Percentiles rank a stretch among this genome's conserved stretches.
Evolutionary conservation across 2,113 vertebrate genomes (phyloP).

Genomic region (Isurus oxyrinchus): DNA sequence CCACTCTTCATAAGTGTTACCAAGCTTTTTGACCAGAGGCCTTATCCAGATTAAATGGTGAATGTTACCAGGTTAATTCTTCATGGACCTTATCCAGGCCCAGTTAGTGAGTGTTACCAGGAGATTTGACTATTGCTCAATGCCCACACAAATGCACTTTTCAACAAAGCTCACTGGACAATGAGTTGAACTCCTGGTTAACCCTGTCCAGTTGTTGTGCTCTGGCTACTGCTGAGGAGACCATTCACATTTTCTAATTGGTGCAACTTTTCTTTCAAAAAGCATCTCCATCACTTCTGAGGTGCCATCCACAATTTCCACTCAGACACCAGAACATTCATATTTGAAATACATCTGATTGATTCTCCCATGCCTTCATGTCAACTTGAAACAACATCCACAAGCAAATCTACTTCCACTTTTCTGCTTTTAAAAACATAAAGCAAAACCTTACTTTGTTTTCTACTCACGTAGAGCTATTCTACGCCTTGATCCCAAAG

Average conservation of each 20-base stretch:
- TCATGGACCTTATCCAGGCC: neutral
- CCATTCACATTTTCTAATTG: neutral
- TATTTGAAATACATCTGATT: neutral
- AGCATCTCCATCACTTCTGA: neutral
- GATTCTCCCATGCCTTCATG: neutral
- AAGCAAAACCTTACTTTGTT: neutral
- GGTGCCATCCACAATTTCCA: neutral
- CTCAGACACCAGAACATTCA: neutral
- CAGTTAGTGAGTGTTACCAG: neutral
- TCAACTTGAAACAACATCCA: neutral
- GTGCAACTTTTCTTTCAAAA: neutral
- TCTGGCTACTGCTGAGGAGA: neutral
- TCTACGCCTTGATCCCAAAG: neutral
- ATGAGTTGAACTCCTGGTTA: neutral
- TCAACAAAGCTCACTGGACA: neutral
- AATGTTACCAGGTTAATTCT: neutral
- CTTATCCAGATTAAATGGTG: neutral
- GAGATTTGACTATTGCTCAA: neutral
- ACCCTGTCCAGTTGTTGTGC: too few relatives aligned
- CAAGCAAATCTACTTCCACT: neutral
- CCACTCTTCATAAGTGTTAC: neutral
- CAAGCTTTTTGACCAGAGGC: neutral
- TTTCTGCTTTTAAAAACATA: neutral
- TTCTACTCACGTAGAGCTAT: neutral
- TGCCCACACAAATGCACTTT: neutral